Base-by-base conservation (phyloP, 2,113 vertebrate genomes). In the Archilochus colubris region DNA sequence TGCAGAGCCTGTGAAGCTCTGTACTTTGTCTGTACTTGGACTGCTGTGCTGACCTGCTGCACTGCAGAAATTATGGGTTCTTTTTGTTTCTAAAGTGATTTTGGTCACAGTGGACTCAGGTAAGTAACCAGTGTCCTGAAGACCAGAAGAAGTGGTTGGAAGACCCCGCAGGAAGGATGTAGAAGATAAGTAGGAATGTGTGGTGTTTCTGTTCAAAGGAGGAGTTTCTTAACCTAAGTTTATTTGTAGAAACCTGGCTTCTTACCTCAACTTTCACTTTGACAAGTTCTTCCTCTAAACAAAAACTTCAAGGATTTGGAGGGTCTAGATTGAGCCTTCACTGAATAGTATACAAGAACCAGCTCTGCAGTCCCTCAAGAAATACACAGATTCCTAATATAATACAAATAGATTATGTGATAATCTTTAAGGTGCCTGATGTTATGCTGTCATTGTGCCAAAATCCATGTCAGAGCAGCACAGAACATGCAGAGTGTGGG, bases 251-350 rank as follows among this genome's bases (percentile, higher is more conserved):
- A 87, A 54, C 14, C 6, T 59, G 33, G 17, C 17, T 88, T 78
- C 1, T 0, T 67, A 24, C 28, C 13, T 54, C 8, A 4, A 8
- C 2, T 2, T 40, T 78, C 0, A 0, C 59, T 59, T 48, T 82
- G 57, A 31, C 15, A 21, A 19, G 30, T n/a, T 68, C 20, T 17
- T 62, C 9, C 36, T 85, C 4, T 36, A 31, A 36, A 28, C 25
- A 46, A 55, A 67, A 82, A 48, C 19, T 12, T 46, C 0, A 50
- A 10, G 13, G 16, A 4, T 63, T 86, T 68, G 14, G 7, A 14
- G 68, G 22, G 8, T 57, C 4, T 43, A 10, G 74, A 13, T 46
- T 15, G 38, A 31, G 9, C 43, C 7, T 50, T 43, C 6, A 10
- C 20, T 74, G 31, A 11, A 3, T 67, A 10, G 1, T 7, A 1